These are phyloP conservation scores for Psittacula echo DNA, from an alignment of 2,797 vertebrate species.

Conservation along the genomic window DNA sequence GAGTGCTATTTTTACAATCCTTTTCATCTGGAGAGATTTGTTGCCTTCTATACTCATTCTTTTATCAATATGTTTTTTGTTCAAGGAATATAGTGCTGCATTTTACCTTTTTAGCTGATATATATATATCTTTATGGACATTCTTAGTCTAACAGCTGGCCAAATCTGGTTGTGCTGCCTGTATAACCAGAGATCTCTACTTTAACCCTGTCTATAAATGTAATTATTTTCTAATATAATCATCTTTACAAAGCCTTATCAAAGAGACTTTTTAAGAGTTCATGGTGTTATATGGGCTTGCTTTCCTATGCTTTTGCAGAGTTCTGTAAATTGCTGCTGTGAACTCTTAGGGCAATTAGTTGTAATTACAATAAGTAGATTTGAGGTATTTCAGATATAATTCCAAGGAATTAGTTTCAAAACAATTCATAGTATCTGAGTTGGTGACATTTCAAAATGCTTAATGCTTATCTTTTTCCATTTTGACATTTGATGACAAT, in stretches of 20 bases:
- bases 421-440: neutral
- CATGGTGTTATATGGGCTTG: neutral
- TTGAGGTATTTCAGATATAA: neutral
- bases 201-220: neutral
- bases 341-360: neutral
- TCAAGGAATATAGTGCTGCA: neutral
- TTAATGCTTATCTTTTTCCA: neutral
- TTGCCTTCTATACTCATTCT: neutral
- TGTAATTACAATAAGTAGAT: neutral
- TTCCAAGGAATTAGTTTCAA: neutral
- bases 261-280: neutral
- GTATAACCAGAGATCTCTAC: neutral
- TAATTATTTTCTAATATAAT: neutral
- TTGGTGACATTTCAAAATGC: constrained; percentile 6
- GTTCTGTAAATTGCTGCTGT: neutral
- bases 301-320: neutral
- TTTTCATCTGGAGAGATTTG: constrained; percentile 13
- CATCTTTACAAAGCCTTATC: neutral
- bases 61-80: neutral
- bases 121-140: neutral
- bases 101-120: neutral
- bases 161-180: neutral
- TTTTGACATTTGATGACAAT: neutral
- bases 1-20: neutral
- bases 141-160: neutral